phyloP scores from a whole-genome alignment of 2,888 invertebrate genomes.

The Choreutis nemorana region DNA sequence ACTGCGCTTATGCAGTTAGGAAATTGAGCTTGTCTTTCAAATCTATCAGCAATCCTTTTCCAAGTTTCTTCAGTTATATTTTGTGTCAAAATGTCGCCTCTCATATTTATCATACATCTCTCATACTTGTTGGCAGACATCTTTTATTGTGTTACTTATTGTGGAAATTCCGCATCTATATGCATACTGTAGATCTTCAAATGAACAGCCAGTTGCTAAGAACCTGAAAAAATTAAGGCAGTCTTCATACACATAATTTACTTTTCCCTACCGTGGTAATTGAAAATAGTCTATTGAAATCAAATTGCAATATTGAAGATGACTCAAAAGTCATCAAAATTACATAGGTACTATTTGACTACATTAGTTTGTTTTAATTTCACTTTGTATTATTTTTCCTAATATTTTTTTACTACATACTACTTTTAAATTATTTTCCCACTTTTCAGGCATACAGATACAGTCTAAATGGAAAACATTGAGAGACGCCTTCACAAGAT shows the following conservation, averaged over 20 bases:
- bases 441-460: slow-evolving; percentile 1
- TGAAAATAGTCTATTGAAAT: background rate
- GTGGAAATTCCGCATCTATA: slow-evolving; percentile 9
- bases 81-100: slow-evolving; percentile 7
- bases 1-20: slow-evolving; percentile 11
- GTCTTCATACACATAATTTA: no score
- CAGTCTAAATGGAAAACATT: slow-evolving; percentile 8
- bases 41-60: slow-evolving; percentile 9
- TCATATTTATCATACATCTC: slow-evolving; percentile 6
- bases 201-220: slow-evolving; percentile 11
- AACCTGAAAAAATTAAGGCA: slow-evolving; percentile 10
- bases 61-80: slow-evolving; percentile 10
- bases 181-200: slow-evolving; percentile 10
- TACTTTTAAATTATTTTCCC: background rate
- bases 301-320: background rate
- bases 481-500: slow-evolving; percentile 8
- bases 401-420: slow-evolving; percentile 1
- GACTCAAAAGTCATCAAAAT: no score
- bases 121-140: slow-evolving; percentile 9
- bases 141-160: slow-evolving; percentile 8
- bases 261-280: background rate
- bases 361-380: no score
- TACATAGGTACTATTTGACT: no score
- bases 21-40: slow-evolving; percentile 9
- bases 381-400: no score